phyloP scores from a whole-genome alignment of 2,113 vertebrate genomes.

The human (Homo sapiens) region GRCh38 chr7:87171001-87171500 shows the following conservation, averaged over 20 bases:
- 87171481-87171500: neutral
- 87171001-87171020: constrained; percentile 96
- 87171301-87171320: constrained; percentile 25
- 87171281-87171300: neutral
- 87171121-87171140: neutral
- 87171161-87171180: neutral
- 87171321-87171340: neutral
- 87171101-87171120: neutral
- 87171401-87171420: neutral
- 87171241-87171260: neutral
- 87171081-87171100: constrained; percentile 91
- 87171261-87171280: constrained; percentile 2
- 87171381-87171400: neutral
- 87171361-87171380: neutral
- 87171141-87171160: constrained; percentile 3
- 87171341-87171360: neutral
- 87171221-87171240: neutral
- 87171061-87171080: constrained; percentile 91
- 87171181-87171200: neutral
- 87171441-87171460: neutral
- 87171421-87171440: neutral
- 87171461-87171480: neutral
- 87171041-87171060: constrained; percentile 91
- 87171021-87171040: constrained; percentile 97
- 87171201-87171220: neutral